These are phyloP conservation scores for Phasianus colchicus DNA, from an alignment of 2,113 vertebrate species.

Conservation along the genomic window DNA sequence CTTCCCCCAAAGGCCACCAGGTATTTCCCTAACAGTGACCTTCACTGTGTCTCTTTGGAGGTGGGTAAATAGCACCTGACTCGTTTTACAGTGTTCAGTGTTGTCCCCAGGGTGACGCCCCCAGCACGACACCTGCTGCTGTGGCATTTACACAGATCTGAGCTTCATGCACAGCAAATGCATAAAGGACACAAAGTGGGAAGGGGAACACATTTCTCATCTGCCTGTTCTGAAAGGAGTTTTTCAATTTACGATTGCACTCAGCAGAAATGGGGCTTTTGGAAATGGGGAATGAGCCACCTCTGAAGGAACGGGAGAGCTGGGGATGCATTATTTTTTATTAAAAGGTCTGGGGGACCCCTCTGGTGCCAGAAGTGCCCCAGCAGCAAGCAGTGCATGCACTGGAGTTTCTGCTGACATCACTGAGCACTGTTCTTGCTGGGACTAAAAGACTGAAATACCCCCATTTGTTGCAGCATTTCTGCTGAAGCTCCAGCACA, in stretches of 20 bases:
- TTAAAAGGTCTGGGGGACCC: neutral
- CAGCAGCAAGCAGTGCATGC: neutral
- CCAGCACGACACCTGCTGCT: no score
- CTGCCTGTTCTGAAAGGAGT: constrained; percentile 22
- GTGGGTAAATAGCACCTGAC: no score
- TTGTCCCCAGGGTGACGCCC: no score
- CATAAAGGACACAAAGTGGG: no score
- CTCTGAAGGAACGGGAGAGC: neutral
- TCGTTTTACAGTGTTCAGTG: no score
- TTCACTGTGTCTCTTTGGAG: no score
- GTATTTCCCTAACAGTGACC: no score
- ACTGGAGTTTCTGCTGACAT: neutral
- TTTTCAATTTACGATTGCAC: constrained; percentile 46
- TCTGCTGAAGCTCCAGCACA: neutral
- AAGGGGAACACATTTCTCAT: constrained; percentile 45
- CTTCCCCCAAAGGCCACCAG: no score
- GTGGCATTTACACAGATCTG: no score
- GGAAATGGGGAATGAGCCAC: constrained; percentile 41
- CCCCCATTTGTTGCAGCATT: neutral
- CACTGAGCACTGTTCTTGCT: neutral
- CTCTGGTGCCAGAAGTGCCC: neutral
- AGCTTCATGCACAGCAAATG: no score
- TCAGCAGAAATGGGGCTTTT: neutral
- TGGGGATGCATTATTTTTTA: constrained; percentile 65
- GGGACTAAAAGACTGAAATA: neutral